Conservation (phyloP, 2,888 invertebrate genomes). For the Panzeria rudis region DNA sequence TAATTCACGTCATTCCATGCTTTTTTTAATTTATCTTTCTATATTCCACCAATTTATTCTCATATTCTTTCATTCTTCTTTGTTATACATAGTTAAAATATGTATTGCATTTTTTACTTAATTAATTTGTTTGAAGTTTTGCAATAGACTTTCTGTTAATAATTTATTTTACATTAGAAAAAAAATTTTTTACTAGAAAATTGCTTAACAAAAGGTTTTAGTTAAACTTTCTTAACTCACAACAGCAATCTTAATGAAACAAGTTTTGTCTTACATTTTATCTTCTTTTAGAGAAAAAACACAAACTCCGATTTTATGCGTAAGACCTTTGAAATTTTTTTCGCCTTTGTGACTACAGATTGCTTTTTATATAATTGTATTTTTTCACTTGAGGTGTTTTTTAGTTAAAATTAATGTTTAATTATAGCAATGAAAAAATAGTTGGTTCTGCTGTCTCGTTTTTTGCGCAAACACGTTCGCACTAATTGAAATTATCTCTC, state of each 20-base stretch:
- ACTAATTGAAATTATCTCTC: slow-evolving; percentile 59
- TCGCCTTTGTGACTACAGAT: slow-evolving; percentile 48
- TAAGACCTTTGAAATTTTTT: not conserved
- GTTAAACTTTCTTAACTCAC: not conserved
- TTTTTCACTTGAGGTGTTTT: slow-evolving; percentile 52
- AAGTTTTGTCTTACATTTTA: slow-evolving; percentile 19
- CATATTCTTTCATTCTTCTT: slow-evolving; percentile 27
- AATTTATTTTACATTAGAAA: slow-evolving; percentile 11
- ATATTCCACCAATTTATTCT: slow-evolving; percentile 49
- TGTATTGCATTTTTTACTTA: slow-evolving; percentile 6
- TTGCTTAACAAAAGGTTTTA: no score
- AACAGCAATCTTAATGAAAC: slow-evolving; percentile 1
- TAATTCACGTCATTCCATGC: slow-evolving; percentile 70
- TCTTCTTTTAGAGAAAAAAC: slow-evolving; percentile 24
- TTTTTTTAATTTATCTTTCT: slow-evolving; percentile 52
- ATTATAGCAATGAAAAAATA: slow-evolving; percentile 60
- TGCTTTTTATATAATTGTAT: slow-evolving; percentile 60
- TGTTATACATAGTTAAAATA: slow-evolving; percentile 16
- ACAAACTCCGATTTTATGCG: slow-evolving; percentile 26
- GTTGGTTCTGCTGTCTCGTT: slow-evolving; percentile 11
- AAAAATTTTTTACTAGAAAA: not conserved
- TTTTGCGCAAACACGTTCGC: slow-evolving; percentile 48
- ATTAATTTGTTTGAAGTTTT: slow-evolving; percentile 2
- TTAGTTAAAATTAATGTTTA: slow-evolving; percentile 55
- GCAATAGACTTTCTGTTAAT: slow-evolving; percentile 3